Evolutionary conservation across 2,888 invertebrate species (phyloP), one percentile per base, ranked within the genome.

Genomic region (Andrena marginata): DNA sequence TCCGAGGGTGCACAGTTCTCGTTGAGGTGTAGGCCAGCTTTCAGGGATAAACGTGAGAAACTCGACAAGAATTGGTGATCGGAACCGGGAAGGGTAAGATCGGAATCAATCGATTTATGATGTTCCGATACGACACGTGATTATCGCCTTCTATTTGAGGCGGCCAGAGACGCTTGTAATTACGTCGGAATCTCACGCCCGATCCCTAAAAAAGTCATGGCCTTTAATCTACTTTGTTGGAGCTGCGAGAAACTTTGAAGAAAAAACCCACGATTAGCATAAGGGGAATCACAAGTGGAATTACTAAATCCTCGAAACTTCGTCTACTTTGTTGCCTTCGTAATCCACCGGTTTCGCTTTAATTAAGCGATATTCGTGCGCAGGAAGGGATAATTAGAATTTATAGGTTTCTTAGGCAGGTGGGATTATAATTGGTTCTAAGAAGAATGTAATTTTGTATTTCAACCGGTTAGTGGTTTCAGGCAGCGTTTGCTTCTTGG

Each of bases 371-470:
- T 71, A 26, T 64, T 13, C 31, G 10, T 42, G 16, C 20, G 10
- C 42, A 54, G 10, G 54, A 49, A 23, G 23, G 62, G 67, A 72
- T 80, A 79, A 80, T 79, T 80, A 63, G 71, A 79, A 79, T 80
- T 80, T 79, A 79, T 63, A 49, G 42, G 35, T 26, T 72, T 79
- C 20, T 79, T 71, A n/a, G 62, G 29, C 26, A 49, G 29, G 13
- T 69, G 7, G 33, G 56, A 1, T 48, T 59, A 33, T 68, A 56
- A 68, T 79, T 60, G 62, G 26, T 62, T 62, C 60, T 16, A 42
- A 48, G 65, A 67, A 62, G 35, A 49, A 33, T 26, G 20, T 0
- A 10, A 54, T 33, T 63, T 56, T 35, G 31, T 54, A 10, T 54
- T 64, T 35, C 8, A 56, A 54, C 29, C 60, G 51, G 23, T 13